These are phyloP conservation scores for Saccostrea echinata DNA, from an alignment of 1,140 invertebrate species.

Conservation along the genomic window DNA sequence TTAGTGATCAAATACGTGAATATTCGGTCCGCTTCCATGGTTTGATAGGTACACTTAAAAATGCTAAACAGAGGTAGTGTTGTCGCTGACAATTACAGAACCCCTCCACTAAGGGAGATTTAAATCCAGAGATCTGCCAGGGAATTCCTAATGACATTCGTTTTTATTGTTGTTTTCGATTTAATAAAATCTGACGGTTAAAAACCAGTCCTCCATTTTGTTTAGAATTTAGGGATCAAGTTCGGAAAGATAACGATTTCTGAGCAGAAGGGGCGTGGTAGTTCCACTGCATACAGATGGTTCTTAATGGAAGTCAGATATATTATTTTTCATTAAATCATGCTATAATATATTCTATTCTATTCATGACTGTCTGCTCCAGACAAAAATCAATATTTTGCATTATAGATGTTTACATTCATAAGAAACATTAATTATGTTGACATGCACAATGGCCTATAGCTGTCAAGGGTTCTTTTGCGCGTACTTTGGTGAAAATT, in stretches of 20 bases:
- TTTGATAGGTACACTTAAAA: slow-evolving; percentile 8
- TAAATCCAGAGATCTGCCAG: slow-evolving; percentile 2
- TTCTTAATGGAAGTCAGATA: not conserved
- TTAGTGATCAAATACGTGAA: not conserved
- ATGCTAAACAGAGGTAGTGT: slow-evolving; percentile 3
- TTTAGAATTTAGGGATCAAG: not conserved
- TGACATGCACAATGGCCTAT: no score
- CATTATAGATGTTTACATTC: no score
- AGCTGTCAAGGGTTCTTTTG: no score
- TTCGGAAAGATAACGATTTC: not conserved
- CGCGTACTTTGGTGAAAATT: no score
- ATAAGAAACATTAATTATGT: no score
- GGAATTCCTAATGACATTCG: slow-evolving; percentile 24
- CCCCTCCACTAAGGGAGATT: not conserved
- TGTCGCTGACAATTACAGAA: not conserved
- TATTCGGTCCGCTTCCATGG: not conserved
- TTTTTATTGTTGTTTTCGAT: slow-evolving; percentile 27
- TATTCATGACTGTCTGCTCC: no score
- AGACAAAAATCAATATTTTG: no score
- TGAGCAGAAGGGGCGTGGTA: not conserved
- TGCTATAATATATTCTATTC: no score
- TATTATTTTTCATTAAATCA: no score
- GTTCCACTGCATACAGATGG: not conserved
- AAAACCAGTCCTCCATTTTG: not conserved
- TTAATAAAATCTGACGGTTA: slow-evolving; percentile 6